A percentile compares a stretch with the other conserved stretches of the same genome.
These are phyloP conservation scores for Copsychus sechellarum DNA, from an alignment of 2,113 vertebrate genomes.

Conservation along the genomic window DNA sequence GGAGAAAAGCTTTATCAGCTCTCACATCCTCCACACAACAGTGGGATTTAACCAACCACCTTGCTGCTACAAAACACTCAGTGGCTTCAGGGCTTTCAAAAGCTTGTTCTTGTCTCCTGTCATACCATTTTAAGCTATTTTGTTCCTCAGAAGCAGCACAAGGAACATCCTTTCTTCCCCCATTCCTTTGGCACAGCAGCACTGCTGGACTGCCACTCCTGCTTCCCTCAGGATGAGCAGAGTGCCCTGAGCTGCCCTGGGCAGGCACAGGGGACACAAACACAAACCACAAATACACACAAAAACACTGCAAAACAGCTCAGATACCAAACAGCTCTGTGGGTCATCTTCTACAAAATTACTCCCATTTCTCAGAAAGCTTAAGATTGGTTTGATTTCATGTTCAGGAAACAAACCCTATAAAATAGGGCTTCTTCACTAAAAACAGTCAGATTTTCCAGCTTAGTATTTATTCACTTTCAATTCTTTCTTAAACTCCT, in stretches of 20 bases:
- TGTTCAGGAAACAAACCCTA: rapidly evolving
- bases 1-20: not conserved
- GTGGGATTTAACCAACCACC: not conserved
- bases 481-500: not conserved
- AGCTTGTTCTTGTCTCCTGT: not conserved
- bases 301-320: not conserved
- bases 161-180: not conserved
- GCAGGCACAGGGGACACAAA: not conserved
- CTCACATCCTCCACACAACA: not conserved
- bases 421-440: not conserved
- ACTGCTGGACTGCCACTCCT: not conserved
- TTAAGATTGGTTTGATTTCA: not conserved
- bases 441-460: not conserved
- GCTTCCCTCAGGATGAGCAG: not conserved
- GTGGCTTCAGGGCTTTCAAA: not conserved
- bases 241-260: not conserved
- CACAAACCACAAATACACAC: rapidly evolving
- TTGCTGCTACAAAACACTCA: not conserved
- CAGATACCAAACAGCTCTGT: not conserved
- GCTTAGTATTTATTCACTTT: not conserved
- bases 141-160: not conserved
- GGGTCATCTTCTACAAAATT: not conserved
- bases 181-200: not conserved
- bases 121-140: not conserved
- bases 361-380: not conserved